Evolutionary conservation across 2,888 invertebrate species (phyloP).

Genomic region (Ophraella communa): DNA sequence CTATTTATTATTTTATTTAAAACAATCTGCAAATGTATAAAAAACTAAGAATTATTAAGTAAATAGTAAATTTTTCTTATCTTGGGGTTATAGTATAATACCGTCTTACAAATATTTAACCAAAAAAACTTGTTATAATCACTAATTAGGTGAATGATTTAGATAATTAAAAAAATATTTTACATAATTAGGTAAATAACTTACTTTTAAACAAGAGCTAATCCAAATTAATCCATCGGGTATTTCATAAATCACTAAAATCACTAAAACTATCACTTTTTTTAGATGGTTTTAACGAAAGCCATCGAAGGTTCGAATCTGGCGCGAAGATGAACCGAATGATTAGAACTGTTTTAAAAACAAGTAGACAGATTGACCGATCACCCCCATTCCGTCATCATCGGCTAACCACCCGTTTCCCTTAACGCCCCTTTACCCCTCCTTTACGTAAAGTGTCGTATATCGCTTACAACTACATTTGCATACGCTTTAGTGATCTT

Average conservation of each 20-base stretch:
- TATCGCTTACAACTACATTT: constrained; percentile 42
- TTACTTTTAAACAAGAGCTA: not conserved
- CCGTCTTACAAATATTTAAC: too few relatives aligned
- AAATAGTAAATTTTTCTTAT: too few relatives aligned
- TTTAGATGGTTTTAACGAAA: constrained; percentile 26
- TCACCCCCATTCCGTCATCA: constrained; percentile 47
- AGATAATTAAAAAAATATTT: too few relatives aligned
- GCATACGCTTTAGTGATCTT: constrained; percentile 40
- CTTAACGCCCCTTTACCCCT: constrained; percentile 44
- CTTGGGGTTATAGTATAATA: too few relatives aligned
- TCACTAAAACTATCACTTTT: not conserved
- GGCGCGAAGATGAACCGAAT: constrained; percentile 46
- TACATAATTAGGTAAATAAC: too few relatives aligned
- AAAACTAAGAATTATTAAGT: too few relatives aligned
- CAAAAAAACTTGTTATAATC: too few relatives aligned
- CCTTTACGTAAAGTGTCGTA: constrained; percentile 48
- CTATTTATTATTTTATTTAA: too few relatives aligned
- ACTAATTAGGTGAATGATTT: too few relatives aligned
- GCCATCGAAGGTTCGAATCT: constrained; percentile 38
- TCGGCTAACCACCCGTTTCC: constrained; percentile 40
- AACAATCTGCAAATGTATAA: too few relatives aligned
- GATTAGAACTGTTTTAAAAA: constrained; percentile 52
- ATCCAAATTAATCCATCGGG: not conserved
- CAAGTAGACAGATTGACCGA: constrained; percentile 52
- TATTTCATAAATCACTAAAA: not conserved